Evolutionary conservation across 1,140 invertebrate genomes (phyloP).

Genomic region (Macrosteles quadrilineatus): DNA sequence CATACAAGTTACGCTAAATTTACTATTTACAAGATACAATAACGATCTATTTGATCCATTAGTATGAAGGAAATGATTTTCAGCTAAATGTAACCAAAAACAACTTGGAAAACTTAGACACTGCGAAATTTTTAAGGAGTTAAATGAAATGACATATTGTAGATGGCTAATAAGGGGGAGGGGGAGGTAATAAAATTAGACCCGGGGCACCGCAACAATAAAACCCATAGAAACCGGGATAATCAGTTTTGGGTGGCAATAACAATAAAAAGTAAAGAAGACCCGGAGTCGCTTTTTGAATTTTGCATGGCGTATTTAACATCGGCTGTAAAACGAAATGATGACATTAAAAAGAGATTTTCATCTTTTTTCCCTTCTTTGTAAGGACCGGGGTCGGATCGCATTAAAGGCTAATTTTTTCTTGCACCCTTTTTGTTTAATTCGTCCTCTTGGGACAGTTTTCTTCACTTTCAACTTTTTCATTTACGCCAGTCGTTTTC

Average conservation of each 20-base stretch:
- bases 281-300: slow-evolving; percentile 32
- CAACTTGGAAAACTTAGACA: no score
- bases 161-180: slow-evolving; percentile 19
- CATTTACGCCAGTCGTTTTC: no score
- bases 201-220: slow-evolving; percentile 27
- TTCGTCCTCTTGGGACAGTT: neutral
- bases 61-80: no score
- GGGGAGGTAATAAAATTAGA: slow-evolving; percentile 33
- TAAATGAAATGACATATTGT: slow-evolving; percentile 30
- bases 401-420: slow-evolving; percentile 29
- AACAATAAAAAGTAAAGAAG: slow-evolving; percentile 33
- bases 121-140: no score
- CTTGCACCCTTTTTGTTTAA: slow-evolving; percentile 20
- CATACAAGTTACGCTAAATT: no score
- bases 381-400: slow-evolving; percentile 2
- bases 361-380: slow-evolving; percentile 27
- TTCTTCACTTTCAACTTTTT: no score
- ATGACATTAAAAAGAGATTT: slow-evolving; percentile 43
- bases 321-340: slow-evolving; percentile 38
- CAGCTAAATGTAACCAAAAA: no score
- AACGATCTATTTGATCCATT: no score
- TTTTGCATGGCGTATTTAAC: slow-evolving; percentile 38
- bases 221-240: slow-evolving; percentile 31
- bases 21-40: no score
- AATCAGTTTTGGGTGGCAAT: slow-evolving; percentile 30